A percentile compares a stretch with the other conserved stretches of the same genome.
Conservation (phyloP, 2,797 vertebrate species). For the Pseudocheirus occidentalis region DNA sequence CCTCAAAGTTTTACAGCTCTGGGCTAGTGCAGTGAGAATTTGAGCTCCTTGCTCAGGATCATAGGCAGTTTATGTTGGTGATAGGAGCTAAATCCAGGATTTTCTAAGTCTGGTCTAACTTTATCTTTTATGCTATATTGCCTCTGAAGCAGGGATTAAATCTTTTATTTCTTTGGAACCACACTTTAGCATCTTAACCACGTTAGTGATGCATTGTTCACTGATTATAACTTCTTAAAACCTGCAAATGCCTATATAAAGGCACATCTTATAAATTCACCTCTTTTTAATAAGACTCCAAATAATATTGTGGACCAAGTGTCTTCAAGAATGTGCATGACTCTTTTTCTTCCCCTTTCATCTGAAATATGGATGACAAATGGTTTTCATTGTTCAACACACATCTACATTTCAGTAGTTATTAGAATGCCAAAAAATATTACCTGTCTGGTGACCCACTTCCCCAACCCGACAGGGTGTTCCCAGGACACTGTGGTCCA, state of each 20-base stretch:
- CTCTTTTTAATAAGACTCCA: background rate
- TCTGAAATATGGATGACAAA: background rate
- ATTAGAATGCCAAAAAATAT: constrained; percentile 3
- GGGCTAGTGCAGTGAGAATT: too few relatives aligned
- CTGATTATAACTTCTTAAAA: background rate
- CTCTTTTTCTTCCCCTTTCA: background rate
- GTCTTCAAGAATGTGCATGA: background rate
- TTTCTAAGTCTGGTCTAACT: background rate
- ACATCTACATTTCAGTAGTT: background rate
- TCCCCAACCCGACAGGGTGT: constrained; percentile 8
- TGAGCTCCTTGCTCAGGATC: background rate
- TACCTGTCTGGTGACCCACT: constrained; percentile 19
- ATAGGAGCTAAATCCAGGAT: background rate
- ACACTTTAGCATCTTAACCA: background rate
- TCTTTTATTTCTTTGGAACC: background rate
- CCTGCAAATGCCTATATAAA: background rate
- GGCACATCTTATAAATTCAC: background rate
- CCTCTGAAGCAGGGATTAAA: background rate
- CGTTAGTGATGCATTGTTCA: background rate
- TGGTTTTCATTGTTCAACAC: background rate
- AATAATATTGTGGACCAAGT: background rate
- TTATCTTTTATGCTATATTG: background rate
- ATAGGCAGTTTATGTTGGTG: background rate
- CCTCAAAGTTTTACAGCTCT: background rate
- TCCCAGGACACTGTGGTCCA: background rate